Percentiles rank a stretch among this genome's conserved stretches.
Conservation (phyloP, 2,113 vertebrate species). For the Burhinus bistriatus region DNA sequence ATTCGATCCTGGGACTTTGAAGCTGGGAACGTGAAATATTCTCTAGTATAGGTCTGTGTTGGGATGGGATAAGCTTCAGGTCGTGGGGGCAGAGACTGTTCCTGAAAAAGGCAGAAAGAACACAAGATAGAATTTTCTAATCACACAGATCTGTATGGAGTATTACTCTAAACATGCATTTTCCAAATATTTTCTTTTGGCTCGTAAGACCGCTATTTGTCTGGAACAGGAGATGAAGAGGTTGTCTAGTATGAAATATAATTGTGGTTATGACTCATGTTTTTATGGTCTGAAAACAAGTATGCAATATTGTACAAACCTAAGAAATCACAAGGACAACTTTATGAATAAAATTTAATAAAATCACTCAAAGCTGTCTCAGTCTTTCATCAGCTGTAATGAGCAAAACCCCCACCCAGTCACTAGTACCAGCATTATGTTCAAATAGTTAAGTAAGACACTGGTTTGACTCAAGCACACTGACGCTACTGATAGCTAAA, state of each 20-base stretch:
- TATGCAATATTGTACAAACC: not conserved
- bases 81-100: constrained; percentile 83
- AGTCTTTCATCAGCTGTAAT: not conserved
- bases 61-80: constrained; percentile 97
- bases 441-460: not conserved
- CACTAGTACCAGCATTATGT: not conserved
- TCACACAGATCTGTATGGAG: not conserved
- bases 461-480: not conserved
- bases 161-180: not conserved
- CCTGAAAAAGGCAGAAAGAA: constrained; percentile 68
- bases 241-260: not conserved
- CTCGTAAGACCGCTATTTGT: not conserved
- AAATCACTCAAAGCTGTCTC: not conserved
- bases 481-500: not conserved
- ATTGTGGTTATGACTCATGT: not conserved
- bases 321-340: not conserved
- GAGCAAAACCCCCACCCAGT: not conserved
- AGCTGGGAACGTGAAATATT: constrained; percentile 97
- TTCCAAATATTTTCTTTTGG: not conserved
- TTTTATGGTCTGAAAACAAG: not conserved
- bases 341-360: not conserved
- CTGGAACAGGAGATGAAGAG: not conserved
- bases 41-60: constrained; percentile 93
- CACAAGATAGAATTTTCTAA: not conserved
- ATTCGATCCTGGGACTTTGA: constrained; percentile 92